Base-by-base conservation (phyloP, 2,113 vertebrate genomes). In the Colaptes auratus region DNA sequence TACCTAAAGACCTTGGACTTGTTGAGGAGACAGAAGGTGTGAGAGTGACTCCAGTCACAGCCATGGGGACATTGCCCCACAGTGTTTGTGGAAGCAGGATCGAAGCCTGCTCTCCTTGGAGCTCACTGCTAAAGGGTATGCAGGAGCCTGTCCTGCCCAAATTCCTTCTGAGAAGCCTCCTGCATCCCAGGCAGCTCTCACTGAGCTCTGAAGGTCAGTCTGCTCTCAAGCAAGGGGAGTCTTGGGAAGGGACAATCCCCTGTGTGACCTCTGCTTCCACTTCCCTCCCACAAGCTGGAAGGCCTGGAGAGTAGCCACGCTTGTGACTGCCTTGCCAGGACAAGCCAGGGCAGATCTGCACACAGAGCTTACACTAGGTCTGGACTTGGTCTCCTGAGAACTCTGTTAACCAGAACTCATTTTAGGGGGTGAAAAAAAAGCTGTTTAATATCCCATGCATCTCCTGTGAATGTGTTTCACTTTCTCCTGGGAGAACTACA, bases 41-140 rank as follows among this genome's bases (percentile, higher is more conserved):
- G 44, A 69, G 24, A 33, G 33, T 44, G 67, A 55, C 14, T 27
- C 12, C 30, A 82, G 48, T 28, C n/a, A 53, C 44, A 59, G 66
- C 50, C 58, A 28, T 15, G 36, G 33, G 53, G 64, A 56, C 2
- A 1, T 46, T 46, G n/a, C 8, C 42, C 35, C n/a, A 28, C 0
- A 0, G 44, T 17, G 15, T 53, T 63, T 72, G 27, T 64, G 35
- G 71, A 31, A 69, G 33, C 27, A 42, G 81, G 55, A 16, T 1
- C 5, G 3, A 31, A 46, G 31, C 15, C 76, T 30, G 15, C 7
- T 39, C 9, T n/a, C 16, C 23, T 5, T 56, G 50, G 31, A 56
- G 10, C 67, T 75, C 73, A 3, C 19, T 7, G 11, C 18, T 50
- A 13, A 12, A 2, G 28, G 31, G 6, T 20, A 46, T 39, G 61